Evolutionary conservation across 2,797 vertebrate species (phyloP).

Genomic region (Chrysocyon brachyurus): DNA sequence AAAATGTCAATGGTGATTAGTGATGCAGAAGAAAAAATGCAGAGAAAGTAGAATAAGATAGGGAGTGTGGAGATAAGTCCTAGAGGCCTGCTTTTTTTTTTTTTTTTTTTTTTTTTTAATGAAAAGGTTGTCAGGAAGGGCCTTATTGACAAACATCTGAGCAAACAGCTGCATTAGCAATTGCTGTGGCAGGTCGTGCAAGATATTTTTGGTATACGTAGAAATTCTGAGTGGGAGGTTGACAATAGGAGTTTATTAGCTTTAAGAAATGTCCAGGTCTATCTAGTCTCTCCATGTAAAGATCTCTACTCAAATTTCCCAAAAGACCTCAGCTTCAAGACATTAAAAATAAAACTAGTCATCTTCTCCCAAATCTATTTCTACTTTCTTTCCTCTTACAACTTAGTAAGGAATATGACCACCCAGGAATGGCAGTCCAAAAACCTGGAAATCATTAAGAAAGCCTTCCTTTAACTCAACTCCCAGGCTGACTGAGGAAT

Average conservation of each 20-base stretch:
- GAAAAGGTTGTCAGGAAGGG: background rate
- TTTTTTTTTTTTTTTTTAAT: background rate
- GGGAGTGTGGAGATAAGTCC: background rate
- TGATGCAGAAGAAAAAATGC: background rate
- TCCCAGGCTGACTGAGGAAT: background rate
- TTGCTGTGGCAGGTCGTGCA: background rate
- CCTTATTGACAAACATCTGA: background rate
- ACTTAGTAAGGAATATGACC: background rate
- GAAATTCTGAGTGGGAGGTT: background rate
- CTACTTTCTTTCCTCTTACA: background rate
- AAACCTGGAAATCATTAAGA: background rate
- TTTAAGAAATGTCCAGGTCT: background rate
- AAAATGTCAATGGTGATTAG: background rate
- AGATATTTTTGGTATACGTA: background rate
- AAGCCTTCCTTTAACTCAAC: background rate
- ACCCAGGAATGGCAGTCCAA: background rate
- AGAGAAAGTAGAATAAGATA: conserved; percentile 13
- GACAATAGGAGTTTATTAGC: background rate
- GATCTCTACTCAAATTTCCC: conserved; percentile 21
- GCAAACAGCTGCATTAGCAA: background rate
- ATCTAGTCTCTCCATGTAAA: background rate
- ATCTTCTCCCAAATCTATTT: background rate
- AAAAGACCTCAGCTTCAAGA: background rate
- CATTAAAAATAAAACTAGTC: conserved; percentile 42
- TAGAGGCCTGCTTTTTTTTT: background rate